Base-by-base conservation (phyloP, 2,888 invertebrate genomes). In the Hyalella azteca region DNA sequence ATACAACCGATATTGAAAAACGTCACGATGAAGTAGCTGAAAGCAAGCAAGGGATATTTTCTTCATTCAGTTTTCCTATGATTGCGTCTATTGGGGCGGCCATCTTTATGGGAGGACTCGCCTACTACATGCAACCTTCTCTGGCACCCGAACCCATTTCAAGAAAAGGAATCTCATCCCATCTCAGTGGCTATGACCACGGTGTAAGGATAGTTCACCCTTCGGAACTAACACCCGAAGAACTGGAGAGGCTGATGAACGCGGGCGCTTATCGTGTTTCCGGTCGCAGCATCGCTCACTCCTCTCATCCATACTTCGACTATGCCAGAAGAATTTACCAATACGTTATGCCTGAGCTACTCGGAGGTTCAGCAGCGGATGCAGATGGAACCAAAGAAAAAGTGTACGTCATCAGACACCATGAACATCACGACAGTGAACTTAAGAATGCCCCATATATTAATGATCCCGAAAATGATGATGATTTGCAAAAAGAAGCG, bases 61-160 rank as follows among this genome's bases (percentile, higher is more conserved):
- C 66, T 29, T 32, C 36, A 4, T 22, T 36, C 9, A 66, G 19
- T 32, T 7, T 66, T 36, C 66, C 66, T 0, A 22, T 66, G 36
- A 36, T 29, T 15, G 66, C 66, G 13, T 66, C 66, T 3, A 36
- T 66, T 32, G 66, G 66, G 2, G 66, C 66, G 11, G 66, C 66
- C 32, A 32, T 66, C 66, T 36, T 66, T 32, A 29, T 66, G 32
- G 66, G 66, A 13, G 66, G 66, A 32, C 36, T 66, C 3, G 32
- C 66, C 15, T 66, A 66, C 36, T 66, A 66, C 66, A 66, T 66
- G 66, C 66, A 66, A 66, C 19, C 66, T 36, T 22, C 22, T 11
- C 45, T 15, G 15, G 45, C 9, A 15, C 66, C 32, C 13, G 66
- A 66, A 36, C 66, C 66, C 15, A 66, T 66, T 36, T 66, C 66